Conservation (phyloP, 2,113 vertebrate species). For the Meleagris gallopavo region DNA sequence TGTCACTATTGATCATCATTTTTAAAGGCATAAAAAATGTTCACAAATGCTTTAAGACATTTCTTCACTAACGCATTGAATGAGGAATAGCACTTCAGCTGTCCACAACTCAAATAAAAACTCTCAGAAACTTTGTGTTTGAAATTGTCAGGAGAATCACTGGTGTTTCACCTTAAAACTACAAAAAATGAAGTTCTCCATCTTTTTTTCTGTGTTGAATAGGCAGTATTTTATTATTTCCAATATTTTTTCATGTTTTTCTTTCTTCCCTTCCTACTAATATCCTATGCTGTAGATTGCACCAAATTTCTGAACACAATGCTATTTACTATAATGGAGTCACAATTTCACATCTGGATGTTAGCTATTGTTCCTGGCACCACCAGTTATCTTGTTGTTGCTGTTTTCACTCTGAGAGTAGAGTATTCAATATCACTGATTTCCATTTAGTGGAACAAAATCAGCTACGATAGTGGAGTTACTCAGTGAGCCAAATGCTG, state of each 20-base stretch:
- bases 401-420: background rate
- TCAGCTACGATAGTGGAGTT: background rate
- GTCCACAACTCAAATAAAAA: background rate
- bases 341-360: background rate
- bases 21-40: background rate
- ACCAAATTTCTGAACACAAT: background rate
- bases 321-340: background rate
- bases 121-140: background rate
- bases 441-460: background rate
- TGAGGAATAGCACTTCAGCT: background rate
- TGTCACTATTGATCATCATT: background rate
- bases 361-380: background rate
- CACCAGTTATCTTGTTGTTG: background rate
- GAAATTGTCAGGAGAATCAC: background rate
- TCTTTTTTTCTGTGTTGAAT: background rate
- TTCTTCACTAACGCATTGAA: background rate
- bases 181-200: background rate
- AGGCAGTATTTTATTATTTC: background rate
- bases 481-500: background rate
- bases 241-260: background rate
- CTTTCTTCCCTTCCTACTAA: background rate
- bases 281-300: background rate
- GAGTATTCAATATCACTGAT: background rate
- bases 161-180: background rate
- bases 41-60: background rate